A percentile compares a stretch with the other conserved stretches of the same genome.
phyloP scores from a whole-genome alignment of 2,888 invertebrate genomes.

The Trachelus tabidus region DNA sequence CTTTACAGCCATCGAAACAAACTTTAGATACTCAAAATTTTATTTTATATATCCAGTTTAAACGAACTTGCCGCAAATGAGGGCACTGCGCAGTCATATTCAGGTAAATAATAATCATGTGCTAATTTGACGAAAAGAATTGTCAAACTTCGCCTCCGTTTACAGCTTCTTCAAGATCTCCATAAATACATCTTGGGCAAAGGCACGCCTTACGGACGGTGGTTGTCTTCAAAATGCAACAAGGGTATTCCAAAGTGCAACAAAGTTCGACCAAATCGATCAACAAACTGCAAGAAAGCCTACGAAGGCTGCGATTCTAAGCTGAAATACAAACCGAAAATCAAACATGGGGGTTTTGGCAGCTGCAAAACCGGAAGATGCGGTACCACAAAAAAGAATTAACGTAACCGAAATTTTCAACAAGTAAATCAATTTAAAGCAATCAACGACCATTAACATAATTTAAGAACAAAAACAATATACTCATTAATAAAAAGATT shows the following conservation, averaged over 20 bases:
- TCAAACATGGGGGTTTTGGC: conserved; percentile 1
- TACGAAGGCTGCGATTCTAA: neutral
- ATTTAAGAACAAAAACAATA: neutral
- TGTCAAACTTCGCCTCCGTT: neutral
- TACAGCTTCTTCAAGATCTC: neutral
- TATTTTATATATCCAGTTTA: neutral
- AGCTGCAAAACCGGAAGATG: neutral
- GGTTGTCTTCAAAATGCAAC: neutral
- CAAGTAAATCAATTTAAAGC: neutral
- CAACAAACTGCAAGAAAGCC: neutral
- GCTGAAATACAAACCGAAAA: neutral
- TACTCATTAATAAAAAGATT: neutral
- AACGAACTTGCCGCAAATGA: neutral
- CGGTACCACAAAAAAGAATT: neutral
- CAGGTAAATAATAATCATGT: neutral
- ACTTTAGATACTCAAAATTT: neutral
- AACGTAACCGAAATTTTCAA: neutral
- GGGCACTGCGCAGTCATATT: neutral
- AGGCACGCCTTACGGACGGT: neutral
- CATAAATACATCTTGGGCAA: neutral
- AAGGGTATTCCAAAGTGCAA: neutral
- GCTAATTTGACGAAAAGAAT: neutral
- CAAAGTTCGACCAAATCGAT: neutral
- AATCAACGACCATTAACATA: neutral
- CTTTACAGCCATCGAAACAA: neutral